phyloP scores from a whole-genome alignment of 2,113 vertebrate species.

The Suricata suricatta region DNA sequence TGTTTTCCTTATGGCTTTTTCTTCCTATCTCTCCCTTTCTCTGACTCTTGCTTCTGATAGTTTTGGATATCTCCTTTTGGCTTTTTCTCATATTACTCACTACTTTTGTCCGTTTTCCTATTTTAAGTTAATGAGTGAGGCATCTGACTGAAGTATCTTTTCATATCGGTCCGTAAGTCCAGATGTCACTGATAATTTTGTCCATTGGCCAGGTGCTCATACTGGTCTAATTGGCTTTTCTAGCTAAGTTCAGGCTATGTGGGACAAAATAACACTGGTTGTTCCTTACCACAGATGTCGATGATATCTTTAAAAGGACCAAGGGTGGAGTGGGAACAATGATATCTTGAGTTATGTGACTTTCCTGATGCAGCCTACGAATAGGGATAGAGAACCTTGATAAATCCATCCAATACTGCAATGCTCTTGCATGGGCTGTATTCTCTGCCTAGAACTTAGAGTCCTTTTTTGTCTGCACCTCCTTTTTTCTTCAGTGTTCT shows the following conservation, averaged over 20 bases:
- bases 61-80: neutral
- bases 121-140: neutral
- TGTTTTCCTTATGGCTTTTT: neutral
- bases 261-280: neutral
- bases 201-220: neutral
- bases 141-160: neutral
- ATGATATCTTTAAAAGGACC: neutral
- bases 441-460: neutral
- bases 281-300: neutral
- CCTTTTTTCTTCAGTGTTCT: neutral
- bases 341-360: neutral
- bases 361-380: neutral
- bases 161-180: neutral
- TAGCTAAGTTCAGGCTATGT: neutral
- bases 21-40: neutral
- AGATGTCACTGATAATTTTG: neutral
- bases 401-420: fast-evolving
- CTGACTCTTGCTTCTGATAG: neutral
- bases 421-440: neutral
- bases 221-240: neutral
- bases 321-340: fast-evolving
- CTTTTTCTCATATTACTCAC: neutral
- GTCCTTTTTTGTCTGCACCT: neutral
- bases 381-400: neutral
- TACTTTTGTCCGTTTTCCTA: neutral